Evolutionary conservation across 2,797 vertebrate genomes (phyloP), one percentile per base, ranked within the genome.

Genomic region (Phalloptychus januarius): DNA sequence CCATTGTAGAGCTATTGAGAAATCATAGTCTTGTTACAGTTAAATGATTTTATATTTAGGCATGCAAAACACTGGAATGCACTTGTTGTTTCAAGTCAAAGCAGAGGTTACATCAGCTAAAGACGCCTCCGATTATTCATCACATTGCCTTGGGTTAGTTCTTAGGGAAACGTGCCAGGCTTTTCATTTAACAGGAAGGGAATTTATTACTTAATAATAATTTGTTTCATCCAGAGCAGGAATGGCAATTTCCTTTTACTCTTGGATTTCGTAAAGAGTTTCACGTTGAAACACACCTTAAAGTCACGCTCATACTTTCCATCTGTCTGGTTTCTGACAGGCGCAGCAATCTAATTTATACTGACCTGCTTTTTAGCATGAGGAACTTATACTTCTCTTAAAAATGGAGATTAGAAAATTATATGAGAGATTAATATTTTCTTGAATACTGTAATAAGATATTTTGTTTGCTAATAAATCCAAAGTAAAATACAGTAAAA

Each of bases 261-360:
- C 1, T 0, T 23, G 69, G 40, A 58, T 50, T 52, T 2, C 0
- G 28, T 25, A 28, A 40, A 50, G 12, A 58, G 12, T 18, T 48
- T 77, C 58, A 48, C 56, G 73, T 85, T 2, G 1, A 58, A 77
- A 76, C 72, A 71, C 40, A 52, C 33, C 36, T 42, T 50, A 10
- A 70, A 8, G 25, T 28, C 40, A 44, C 25, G 13, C 67, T 70
- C 13, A 70, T 28, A n/a, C 3, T 70, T 44, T 44, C 13, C 25
- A 45, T 28, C 36, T 36, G 25, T 33, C 42, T 61, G 36, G 72
- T 69, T n/a, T 65, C 48, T 33, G 12, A 70, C 50, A 38, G 45
- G 45, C 69, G 38, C 33, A 56, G 56, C 3, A 69, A 79, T 78
- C 44, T 11, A 52, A 50, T 73, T 25, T 23, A 38, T 36, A 1